A percentile compares a stretch with the other conserved stretches of the same genome.
Evolutionary conservation across 2,888 invertebrate species (phyloP).

Genomic region (Conistra vaccinii): DNA sequence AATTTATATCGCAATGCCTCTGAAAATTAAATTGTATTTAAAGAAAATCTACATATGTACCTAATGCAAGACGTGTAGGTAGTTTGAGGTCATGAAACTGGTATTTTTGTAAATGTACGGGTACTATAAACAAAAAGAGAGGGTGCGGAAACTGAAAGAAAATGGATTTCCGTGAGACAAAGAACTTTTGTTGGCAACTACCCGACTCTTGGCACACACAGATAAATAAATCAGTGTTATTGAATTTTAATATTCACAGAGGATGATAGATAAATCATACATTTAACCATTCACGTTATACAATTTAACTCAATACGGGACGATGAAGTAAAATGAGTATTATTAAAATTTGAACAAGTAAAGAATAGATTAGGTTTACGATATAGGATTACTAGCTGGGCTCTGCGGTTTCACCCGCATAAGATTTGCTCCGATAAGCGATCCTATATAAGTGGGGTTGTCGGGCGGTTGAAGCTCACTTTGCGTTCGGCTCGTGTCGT

Average conservation of each 20-base stretch:
- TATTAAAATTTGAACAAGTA: background rate
- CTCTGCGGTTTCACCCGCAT: no score
- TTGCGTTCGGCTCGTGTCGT: no score
- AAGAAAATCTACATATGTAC: conserved; percentile 34
- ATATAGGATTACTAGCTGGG: conserved; percentile 7
- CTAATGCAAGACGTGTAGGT: conserved; percentile 4
- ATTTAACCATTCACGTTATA: conserved; percentile 2
- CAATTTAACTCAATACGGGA: background rate
- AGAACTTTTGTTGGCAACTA: conserved; percentile 66
- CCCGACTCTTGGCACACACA: conserved; percentile 50
- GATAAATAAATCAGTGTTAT: conserved; percentile 65
- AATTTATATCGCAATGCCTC: conserved; percentile 40
- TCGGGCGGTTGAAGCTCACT: no score
- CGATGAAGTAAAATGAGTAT: background rate
- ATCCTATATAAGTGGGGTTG: no score
- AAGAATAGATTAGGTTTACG: background rate
- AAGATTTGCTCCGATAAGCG: no score
- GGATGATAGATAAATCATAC: conserved; percentile 1
- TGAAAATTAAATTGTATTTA: conserved; percentile 45
- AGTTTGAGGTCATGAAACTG: conserved; percentile 10
- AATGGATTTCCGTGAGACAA: conserved; percentile 69
- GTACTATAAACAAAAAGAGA: conserved; percentile 59
- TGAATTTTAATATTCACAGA: conserved; percentile 64
- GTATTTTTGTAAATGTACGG: conserved; percentile 47
- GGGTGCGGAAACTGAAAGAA: conserved; percentile 57